Evolutionary conservation across 2,888 invertebrate genomes (phyloP).

Genomic region (Panorpa germanica): DNA sequence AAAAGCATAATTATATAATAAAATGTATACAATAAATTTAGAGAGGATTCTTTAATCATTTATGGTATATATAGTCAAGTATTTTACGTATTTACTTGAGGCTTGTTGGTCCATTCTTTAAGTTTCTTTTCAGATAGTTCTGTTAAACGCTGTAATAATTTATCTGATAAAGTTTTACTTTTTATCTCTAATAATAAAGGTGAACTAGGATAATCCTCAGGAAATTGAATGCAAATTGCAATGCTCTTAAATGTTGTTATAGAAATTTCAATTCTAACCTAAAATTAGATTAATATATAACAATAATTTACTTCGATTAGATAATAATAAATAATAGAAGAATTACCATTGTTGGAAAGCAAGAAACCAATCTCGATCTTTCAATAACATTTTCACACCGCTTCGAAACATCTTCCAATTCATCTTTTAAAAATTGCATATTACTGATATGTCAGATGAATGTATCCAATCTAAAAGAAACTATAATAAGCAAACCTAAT

Average conservation of each 20-base stretch:
- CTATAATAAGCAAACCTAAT: too few species aligned
- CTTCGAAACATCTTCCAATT: slow-evolving; percentile 40
- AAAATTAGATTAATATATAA: slow-evolving; percentile 2
- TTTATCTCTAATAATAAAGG: slow-evolving; percentile 45
- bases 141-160: slow-evolving; percentile 37
- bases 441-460: too few species aligned
- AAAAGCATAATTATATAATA: slow-evolving; percentile 13
- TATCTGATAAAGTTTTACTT: slow-evolving; percentile 44
- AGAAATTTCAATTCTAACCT: slow-evolving; percentile 39
- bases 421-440: slow-evolving; percentile 46
- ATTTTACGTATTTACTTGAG: slow-evolving; percentile 32
- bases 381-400: slow-evolving; percentile 38
- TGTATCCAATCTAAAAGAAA: too few species aligned
- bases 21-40: too few species aligned
- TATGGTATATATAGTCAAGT: too few species aligned
- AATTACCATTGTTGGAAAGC: slow-evolving; percentile 39
- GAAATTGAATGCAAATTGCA: slow-evolving; percentile 45
- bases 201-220: slow-evolving; percentile 36
- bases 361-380: slow-evolving; percentile 42
- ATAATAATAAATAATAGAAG: neutral
- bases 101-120: slow-evolving; percentile 34
- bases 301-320: neutral
- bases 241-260: slow-evolving; percentile 39
- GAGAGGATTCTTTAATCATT: too few species aligned
- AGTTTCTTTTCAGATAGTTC: slow-evolving; percentile 39